Conservation (phyloP, 2,797 vertebrate species). For the Heteromormyrus szaboi region DNA sequence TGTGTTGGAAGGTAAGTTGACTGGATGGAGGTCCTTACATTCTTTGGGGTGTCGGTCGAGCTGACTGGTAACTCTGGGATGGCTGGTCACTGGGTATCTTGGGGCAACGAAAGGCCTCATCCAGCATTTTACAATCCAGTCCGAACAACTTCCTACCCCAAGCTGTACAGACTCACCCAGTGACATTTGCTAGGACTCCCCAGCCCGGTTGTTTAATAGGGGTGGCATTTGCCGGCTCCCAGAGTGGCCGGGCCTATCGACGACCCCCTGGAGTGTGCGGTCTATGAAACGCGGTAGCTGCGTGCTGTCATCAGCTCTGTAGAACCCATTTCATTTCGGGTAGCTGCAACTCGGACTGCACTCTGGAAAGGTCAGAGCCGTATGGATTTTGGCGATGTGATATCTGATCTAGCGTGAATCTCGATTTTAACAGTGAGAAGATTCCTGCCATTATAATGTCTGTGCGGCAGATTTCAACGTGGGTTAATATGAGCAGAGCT, state of each 20-base stretch:
- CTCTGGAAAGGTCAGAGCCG: background rate
- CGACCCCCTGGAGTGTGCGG: background rate
- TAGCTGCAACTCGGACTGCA: background rate
- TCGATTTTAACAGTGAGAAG: background rate
- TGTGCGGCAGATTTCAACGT: background rate
- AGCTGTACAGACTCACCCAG: background rate
- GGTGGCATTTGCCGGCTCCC: background rate
- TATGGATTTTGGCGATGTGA: background rate
- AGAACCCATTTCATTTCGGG: background rate
- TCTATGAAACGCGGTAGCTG: background rate
- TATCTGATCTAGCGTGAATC: background rate
- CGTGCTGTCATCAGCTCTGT: background rate
- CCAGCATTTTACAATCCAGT: background rate
- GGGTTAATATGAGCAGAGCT: background rate
- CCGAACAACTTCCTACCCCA: background rate
- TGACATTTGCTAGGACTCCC: background rate
- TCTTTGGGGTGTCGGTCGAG: slow-evolving; percentile 37
- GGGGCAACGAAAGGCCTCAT: no score
- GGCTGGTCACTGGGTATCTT: slow-evolving; percentile 53
- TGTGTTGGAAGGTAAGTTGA: background rate
- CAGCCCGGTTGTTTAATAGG: background rate
- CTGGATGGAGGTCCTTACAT: background rate
- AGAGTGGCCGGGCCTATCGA: background rate
- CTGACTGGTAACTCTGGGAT: slow-evolving; percentile 37
- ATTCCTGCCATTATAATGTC: background rate